Evolutionary conservation across 2,888 invertebrate species (phyloP), one percentile per base, ranked within the genome.

Genomic region (Heliothis peltigera): DNA sequence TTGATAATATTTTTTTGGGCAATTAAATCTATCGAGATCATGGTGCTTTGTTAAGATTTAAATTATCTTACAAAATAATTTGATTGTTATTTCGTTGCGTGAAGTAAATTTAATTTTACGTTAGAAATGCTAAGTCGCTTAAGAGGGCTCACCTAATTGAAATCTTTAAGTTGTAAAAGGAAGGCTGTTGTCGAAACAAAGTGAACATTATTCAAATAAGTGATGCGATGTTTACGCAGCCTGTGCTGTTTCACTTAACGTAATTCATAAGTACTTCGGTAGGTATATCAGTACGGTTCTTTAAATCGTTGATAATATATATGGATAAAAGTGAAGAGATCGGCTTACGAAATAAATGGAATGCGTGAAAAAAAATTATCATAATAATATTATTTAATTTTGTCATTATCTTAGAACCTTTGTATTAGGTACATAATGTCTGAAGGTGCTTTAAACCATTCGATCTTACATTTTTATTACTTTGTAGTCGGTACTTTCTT

Each of bases 201-300:
- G 86, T 88, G 87, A 89, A 87, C 87, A 89, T 89, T 88, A 89
- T 91, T 90, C 83, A 87, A 91, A 89, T 90, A 86, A 89, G 86
- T 85, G 77, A 80, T 75, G 79, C 75, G 70, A 85, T 87, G 70
- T 85, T 84, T 75, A 78, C 76, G 64, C 68, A 75, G 75, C 70
- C 77, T 75, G 79, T 77, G 75, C 77, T 72, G 76, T 63, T 86
- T 82, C 82, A 83, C 83, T 86, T 82, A 75, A 74, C 74, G 75
- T 75, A 81, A 25, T 25, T 25, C 4, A 25, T 6, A 25, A 25
- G 68, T 62, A 71, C 61, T 59, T 35, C 42, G n/a, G 7, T 49
- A 47, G 4, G 1, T n/a, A 17, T 17, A 18, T n/a, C 39, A 39
- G 8, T 44, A 19, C 10, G 12, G 1, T 4, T 2, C 17, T 65